Conservation (phyloP, 2,888 invertebrate genomes). For the Cheilosia scutellata region DNA sequence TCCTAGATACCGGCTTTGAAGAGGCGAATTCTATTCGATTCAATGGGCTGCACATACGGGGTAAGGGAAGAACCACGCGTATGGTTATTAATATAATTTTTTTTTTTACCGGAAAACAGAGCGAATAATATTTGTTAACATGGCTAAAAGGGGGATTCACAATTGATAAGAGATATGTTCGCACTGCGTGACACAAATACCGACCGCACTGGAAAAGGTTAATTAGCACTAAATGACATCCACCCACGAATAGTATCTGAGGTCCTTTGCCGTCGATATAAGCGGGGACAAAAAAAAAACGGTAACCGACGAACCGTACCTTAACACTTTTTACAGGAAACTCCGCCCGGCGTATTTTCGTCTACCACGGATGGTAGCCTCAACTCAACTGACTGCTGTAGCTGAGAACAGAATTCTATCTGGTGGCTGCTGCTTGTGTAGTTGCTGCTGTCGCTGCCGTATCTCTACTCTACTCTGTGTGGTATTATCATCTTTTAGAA, state of each 20-base stretch:
- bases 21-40: constrained; percentile 37
- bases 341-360: constrained; percentile 60
- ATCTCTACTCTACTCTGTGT: constrained; percentile 29
- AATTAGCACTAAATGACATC: constrained; percentile 23
- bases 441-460: constrained; percentile 54
- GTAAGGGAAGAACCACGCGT: background rate
- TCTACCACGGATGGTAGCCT: constrained; percentile 79
- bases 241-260: constrained; percentile 23
- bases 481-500: constrained; percentile 59
- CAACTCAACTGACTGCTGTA: constrained; percentile 79
- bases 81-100: constrained; percentile 5
- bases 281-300: constrained; percentile 5
- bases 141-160: too few species aligned
- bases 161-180: constrained; percentile 21
- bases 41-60: constrained; percentile 13
- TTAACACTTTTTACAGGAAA: constrained; percentile 10
- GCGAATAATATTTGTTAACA: background rate
- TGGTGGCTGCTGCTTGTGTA: constrained; percentile 64
- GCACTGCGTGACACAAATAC: constrained; percentile 10
- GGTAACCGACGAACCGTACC: constrained; percentile 33
- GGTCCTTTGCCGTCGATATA: constrained; percentile 15
- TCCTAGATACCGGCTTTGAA: constrained; percentile 37
- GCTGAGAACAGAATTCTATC: constrained; percentile 72
- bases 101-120: constrained; percentile 6
- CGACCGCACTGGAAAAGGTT: constrained; percentile 25